Percentiles rank a stretch among this genome's conserved stretches.
Conservation (phyloP, 1,140 invertebrate species). For the Drosophila serrata region DNA sequence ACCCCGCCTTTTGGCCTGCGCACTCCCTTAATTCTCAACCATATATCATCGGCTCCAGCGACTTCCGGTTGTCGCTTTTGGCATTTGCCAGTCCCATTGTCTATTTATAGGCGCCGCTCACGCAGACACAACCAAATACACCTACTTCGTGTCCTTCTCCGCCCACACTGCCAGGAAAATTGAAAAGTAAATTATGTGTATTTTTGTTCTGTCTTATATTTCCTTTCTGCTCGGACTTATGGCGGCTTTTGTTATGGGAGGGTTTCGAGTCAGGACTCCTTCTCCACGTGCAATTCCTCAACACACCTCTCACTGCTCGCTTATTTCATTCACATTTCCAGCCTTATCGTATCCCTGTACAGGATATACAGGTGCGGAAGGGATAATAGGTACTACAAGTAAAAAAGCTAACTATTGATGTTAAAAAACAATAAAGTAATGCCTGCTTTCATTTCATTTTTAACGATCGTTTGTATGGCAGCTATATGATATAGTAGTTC, state of each 20-base stretch:
- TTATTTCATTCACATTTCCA: slow-evolving; percentile 28
- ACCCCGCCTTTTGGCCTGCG: neutral
- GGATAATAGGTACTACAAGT: neutral
- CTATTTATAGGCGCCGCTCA: slow-evolving; percentile 69
- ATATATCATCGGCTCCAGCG: slow-evolving; percentile 64
- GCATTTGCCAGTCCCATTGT: slow-evolving; percentile 56
- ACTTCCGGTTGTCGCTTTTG: slow-evolving; percentile 65
- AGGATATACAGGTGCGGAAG: slow-evolving; percentile 8
- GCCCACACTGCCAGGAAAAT: slow-evolving; percentile 44
- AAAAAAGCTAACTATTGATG: too few species aligned
- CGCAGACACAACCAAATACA: slow-evolving; percentile 19
- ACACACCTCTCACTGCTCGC: slow-evolving; percentile 17
- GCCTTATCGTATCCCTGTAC: neutral
- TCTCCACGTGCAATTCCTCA: slow-evolving; percentile 37
- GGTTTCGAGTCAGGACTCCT: slow-evolving; percentile 4
- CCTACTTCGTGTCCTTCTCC: neutral
- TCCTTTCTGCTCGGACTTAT: slow-evolving; percentile 8
- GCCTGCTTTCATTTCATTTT: too few species aligned
- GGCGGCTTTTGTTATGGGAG: slow-evolving; percentile 9
- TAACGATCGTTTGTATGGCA: too few species aligned
- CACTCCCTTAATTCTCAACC: slow-evolving; percentile 20
- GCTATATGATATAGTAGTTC: too few species aligned
- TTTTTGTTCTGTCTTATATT: slow-evolving; percentile 26
- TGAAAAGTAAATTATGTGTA: slow-evolving; percentile 56
- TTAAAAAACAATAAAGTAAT: too few species aligned